Evolutionary conservation across 2,113 vertebrate species (phyloP).

Genomic region (Jacana jacana): DNA sequence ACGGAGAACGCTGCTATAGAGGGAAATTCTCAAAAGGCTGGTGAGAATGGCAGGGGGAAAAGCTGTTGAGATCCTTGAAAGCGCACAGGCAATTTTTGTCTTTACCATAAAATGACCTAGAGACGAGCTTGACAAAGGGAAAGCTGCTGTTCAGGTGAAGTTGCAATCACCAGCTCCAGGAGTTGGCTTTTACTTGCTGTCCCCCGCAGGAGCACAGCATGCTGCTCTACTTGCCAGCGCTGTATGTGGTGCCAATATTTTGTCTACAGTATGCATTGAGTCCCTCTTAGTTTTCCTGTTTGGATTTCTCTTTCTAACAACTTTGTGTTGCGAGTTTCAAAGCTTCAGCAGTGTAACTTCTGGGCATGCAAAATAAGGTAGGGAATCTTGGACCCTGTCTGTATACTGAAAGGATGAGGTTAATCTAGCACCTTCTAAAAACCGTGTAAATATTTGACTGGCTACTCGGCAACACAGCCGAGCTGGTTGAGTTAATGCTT

Average conservation of each 20-base stretch:
- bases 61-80: neutral
- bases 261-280: neutral
- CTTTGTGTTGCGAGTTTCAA: neutral
- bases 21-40: conserved; percentile 20
- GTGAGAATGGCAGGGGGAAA: neutral
- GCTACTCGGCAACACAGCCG: neutral
- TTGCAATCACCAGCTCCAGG: neutral
- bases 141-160: conserved; percentile 10
- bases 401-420: conserved; percentile 2
- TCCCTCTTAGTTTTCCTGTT: conserved; percentile 16
- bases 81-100: neutral
- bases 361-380: neutral
- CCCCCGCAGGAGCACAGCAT: neutral
- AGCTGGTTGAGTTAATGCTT: conserved; percentile 42
- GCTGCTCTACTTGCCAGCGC: neutral
- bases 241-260: conserved; percentile 8
- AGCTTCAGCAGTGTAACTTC: neutral
- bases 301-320: neutral
- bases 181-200: neutral
- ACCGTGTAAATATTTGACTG: conserved; percentile 39
- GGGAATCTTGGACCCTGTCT: neutral
- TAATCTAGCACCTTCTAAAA: conserved; percentile 33
- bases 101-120: neutral
- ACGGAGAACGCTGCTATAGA: conserved; percentile 7
- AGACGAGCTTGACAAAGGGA: neutral